A percentile compares a stretch with the other conserved stretches of the same genome.
These are phyloP conservation scores for Malurus melanocephalus DNA, from an alignment of 2,113 vertebrate species.

Conservation along the genomic window DNA sequence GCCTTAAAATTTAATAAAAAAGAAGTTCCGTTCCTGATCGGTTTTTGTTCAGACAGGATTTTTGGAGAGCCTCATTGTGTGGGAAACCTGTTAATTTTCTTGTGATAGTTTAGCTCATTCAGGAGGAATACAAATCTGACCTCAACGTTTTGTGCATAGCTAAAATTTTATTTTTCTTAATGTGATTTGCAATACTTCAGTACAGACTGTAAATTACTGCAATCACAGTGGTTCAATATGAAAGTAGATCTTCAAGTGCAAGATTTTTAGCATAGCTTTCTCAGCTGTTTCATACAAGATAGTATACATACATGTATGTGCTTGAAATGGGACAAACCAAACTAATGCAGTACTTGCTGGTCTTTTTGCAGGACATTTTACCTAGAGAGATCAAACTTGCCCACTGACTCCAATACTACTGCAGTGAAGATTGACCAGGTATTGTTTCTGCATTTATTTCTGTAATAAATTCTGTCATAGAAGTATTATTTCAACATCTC, in stretches of 20 bases:
- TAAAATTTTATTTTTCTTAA: not conserved
- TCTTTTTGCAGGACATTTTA: conserved; percentile 87
- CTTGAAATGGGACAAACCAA: not conserved
- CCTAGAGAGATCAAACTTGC: conserved; percentile 92
- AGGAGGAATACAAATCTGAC: not conserved
- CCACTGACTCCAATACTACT: conserved; percentile 88
- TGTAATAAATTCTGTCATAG: not conserved
- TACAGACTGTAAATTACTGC: not conserved
- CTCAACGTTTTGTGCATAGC: not conserved
- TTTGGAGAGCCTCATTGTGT: not conserved
- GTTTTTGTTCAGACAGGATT: not conserved
- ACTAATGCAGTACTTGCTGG: not conserved
- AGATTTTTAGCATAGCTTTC: not conserved
- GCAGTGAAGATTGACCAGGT: conserved; percentile 98
- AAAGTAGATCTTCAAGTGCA: not conserved
- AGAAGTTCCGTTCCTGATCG: fast-evolving
- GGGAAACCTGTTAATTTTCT: not conserved
- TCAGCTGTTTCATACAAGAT: not conserved
- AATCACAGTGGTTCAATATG: not conserved
- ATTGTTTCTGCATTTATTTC: not conserved
- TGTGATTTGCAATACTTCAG: not conserved
- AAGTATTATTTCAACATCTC: not conserved
- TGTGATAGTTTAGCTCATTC: not conserved
- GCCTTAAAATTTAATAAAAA: not conserved
- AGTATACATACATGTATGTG: not conserved